These are phyloP conservation scores for Cyanoderma ruficeps DNA, from an alignment of 2,113 vertebrate species.

Conservation along the genomic window DNA sequence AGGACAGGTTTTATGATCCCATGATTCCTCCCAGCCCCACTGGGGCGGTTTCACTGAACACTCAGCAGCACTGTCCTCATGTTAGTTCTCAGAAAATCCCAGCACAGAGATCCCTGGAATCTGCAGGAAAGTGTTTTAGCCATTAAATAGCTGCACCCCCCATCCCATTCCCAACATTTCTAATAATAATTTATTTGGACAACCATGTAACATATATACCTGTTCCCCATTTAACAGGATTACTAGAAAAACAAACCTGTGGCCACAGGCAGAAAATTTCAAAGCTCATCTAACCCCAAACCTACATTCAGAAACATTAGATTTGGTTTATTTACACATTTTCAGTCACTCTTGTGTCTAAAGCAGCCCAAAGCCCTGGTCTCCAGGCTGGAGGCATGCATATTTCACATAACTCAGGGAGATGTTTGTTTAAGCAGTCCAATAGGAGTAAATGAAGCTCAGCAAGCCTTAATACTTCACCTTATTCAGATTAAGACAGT, in stretches of 20 bases:
- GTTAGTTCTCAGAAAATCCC: constrained; percentile 23
- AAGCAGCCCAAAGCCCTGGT: not conserved
- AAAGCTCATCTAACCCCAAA: constrained; percentile 39
- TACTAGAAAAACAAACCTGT: constrained; percentile 38
- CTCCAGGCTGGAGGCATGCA: not conserved
- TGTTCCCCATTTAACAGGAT: not conserved
- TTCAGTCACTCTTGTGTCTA: constrained; percentile 14
- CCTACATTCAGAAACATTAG: constrained; percentile 13
- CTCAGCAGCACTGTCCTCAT: not conserved
- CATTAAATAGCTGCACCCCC: not conserved
- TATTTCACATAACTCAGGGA: constrained; percentile 16
- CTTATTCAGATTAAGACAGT: not conserved
- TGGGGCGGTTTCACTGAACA: not conserved
- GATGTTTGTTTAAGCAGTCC: constrained; percentile 20
- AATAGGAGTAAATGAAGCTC: constrained; percentile 3
- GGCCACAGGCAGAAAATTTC: constrained; percentile 1
- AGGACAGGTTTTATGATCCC: not conserved
- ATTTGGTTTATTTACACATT: constrained; percentile 31
- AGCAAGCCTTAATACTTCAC: not conserved
- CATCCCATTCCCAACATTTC: not conserved
- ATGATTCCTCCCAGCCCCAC: not conserved
- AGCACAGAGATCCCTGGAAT: constrained; percentile 15
- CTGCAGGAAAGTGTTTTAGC: not conserved
- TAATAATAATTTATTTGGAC: constrained; percentile 40
- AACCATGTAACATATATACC: not conserved